phyloP scores from a whole-genome alignment of 2,113 vertebrate species.

The Brachypodius melanocephalos region DNA sequence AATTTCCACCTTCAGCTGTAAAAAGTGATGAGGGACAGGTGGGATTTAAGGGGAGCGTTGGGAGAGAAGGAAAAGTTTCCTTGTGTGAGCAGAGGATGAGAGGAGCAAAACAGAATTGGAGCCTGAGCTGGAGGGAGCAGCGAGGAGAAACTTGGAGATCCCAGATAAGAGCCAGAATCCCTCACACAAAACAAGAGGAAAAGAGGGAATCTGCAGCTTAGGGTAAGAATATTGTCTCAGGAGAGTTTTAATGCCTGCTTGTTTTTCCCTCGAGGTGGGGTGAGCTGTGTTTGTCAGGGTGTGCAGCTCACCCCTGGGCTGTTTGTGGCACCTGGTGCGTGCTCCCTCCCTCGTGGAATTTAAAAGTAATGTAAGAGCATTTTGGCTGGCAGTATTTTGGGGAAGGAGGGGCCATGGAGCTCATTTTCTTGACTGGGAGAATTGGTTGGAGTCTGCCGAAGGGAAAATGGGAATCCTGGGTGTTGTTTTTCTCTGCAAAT shows the following conservation, averaged over 20 bases:
- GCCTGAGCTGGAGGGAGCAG: neutral
- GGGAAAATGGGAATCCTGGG: neutral
- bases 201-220: neutral
- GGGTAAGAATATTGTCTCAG: neutral
- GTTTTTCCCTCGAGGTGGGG: neutral
- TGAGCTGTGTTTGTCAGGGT: neutral
- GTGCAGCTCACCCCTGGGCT: neutral
- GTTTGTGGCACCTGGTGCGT: neutral
- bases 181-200: neutral
- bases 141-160: neutral
- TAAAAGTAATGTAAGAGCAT: neutral
- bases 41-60: neutral
- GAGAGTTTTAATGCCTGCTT: neutral
- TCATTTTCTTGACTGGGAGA: neutral
- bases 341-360: neutral
- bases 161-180: accelerated
- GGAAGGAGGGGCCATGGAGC: neutral
- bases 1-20: neutral
- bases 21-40: neutral
- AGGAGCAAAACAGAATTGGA: neutral
- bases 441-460: neutral
- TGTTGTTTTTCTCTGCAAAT: neutral
- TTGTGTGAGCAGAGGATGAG: neutral
- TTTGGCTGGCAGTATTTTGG: neutral
- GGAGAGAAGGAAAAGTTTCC: neutral